These are phyloP conservation scores for Saccostrea glomerata DNA, from an alignment of 1,140 invertebrate species.

Conservation along the genomic window DNA sequence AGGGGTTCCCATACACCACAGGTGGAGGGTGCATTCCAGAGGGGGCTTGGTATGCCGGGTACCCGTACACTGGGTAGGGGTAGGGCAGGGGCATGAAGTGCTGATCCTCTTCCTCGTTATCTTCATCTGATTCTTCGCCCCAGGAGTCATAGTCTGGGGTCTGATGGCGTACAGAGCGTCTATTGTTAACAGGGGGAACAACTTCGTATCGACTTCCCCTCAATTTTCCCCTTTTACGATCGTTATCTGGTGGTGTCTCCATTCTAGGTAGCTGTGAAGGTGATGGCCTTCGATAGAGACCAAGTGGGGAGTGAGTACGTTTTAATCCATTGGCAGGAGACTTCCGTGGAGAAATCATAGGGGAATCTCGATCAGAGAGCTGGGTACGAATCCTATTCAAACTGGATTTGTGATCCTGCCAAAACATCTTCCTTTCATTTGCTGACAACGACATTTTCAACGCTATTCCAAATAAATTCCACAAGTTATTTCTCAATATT, in stretches of 20 bases:
- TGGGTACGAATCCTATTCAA: constrained; percentile 58
- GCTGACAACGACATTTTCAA: not conserved
- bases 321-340: constrained; percentile 17
- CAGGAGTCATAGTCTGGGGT: constrained; percentile 66
- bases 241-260: constrained; percentile 53
- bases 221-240: constrained; percentile 45
- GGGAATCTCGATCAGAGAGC: constrained; percentile 45
- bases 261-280: constrained; percentile 58
- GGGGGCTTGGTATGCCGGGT: constrained; percentile 51
- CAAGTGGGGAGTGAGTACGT: constrained; percentile 59
- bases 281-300: constrained; percentile 61
- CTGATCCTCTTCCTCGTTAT: constrained; percentile 50
- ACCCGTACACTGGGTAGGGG: constrained; percentile 52
- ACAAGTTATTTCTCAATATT: not conserved
- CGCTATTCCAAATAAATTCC: not conserved
- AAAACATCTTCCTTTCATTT: constrained; percentile 3
- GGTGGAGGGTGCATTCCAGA: constrained; percentile 46
- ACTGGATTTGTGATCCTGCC: constrained; percentile 47
- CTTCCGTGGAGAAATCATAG: constrained; percentile 25
- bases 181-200: constrained; percentile 62
- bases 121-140: constrained; percentile 63
- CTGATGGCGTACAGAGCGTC: constrained; percentile 48
- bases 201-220: constrained; percentile 63
- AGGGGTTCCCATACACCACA: constrained; percentile 61
- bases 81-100: constrained; percentile 60